Evolutionary conservation across 2,797 vertebrate genomes (phyloP).

Genomic region (Falco biarmicus): DNA sequence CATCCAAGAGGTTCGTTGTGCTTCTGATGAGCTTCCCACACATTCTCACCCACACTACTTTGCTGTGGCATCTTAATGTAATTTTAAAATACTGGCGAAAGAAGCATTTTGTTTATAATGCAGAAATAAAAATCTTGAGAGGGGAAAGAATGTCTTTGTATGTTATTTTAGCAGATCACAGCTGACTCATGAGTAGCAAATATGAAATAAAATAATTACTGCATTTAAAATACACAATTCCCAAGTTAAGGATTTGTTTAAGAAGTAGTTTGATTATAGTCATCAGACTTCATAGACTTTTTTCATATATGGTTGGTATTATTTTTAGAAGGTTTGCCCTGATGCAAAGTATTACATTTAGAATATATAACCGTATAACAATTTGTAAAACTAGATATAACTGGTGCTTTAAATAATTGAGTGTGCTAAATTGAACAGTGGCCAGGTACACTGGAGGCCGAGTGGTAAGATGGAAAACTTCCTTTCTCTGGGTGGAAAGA

Average conservation of each 20-base stretch:
- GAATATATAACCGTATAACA: not conserved
- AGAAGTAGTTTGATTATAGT: not conserved
- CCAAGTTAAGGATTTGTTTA: not conserved
- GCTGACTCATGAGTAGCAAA: constrained; percentile 29
- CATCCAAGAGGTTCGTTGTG: constrained; percentile 38
- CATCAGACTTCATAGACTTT: not conserved
- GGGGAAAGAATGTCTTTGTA: not conserved
- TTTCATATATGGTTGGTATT: not conserved
- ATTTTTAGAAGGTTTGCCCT: constrained; percentile 13
- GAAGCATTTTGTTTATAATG: constrained; percentile 47
- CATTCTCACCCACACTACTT: constrained; percentile 44
- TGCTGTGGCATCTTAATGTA: constrained; percentile 62
- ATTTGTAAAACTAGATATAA: not conserved
- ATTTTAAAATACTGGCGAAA: constrained; percentile 61
- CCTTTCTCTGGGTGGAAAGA: not conserved
- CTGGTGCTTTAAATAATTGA: not conserved
- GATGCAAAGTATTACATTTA: not conserved
- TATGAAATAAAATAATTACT: constrained; percentile 1
- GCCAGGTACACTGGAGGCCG: not conserved
- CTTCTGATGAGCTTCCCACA: constrained; percentile 61
- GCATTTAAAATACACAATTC: not conserved
- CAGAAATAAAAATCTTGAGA: constrained; percentile 46
- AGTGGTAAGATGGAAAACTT: not conserved
- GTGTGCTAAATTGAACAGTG: not conserved
- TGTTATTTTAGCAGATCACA: constrained; percentile 28